Base-by-base conservation (phyloP, 2,888 invertebrate genomes). In the Oligia fasciuncula region DNA sequence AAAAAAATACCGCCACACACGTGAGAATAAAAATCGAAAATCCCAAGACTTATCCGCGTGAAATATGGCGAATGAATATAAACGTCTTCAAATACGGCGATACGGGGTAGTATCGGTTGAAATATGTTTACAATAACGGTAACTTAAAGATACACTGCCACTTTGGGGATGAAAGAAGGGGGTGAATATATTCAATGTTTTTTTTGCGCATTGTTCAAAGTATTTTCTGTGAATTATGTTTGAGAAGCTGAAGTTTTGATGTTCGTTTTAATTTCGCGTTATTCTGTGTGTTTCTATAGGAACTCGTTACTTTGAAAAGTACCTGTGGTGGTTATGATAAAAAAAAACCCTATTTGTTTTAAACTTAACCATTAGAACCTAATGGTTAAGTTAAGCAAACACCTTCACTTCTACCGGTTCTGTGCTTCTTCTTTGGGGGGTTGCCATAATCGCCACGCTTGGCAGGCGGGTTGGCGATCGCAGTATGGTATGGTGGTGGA, bases 61-160 rank as follows among this genome's bases (percentile, higher is more conserved):
- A 91, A 88, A 92, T 91, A 93, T 92, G 91, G 90, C 73, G 89
- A 91, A 93, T 93, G 93, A 93, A 93, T 93, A 93, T 91, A 92
- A 93, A 93, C 90, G 92, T 84, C 82, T 88, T 81, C 84, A 91
- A 89, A 92, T 91, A 92, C 84, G 90, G 84, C 90, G 84, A 84
- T 85, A 84, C 79, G 77, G 87, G 49, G 92, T 89, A 83, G 92
- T 94, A 94, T 94, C 91, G 91, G 90, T 91, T 95, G 94, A 95
- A 94, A 95, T 95, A 95, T 95, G 95, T 94, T 95, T 93, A 95
- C 95, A 95, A 95, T 95, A 95, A 94, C 91, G 90, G 84, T 88
- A 90, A 90, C 87, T 91, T 82, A 84, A 87, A 91, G 91, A 93
- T 93, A 92, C 93, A 94, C 88, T 92, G 90, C 89, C 93, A 94